phyloP scores from a whole-genome alignment of 2,888 invertebrate species.

The Myopa testacea region DNA sequence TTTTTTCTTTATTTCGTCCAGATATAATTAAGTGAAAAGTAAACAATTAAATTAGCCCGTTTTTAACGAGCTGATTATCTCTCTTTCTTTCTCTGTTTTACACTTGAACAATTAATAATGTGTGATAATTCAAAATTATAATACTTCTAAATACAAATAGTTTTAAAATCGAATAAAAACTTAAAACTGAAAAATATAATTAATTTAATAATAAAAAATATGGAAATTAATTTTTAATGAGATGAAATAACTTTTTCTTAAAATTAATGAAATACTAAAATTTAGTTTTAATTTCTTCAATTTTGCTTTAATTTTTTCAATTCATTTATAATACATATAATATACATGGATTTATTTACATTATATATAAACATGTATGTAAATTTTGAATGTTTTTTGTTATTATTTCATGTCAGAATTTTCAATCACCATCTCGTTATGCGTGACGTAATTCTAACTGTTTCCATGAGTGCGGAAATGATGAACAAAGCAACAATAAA shows the following conservation, averaged over 20 bases:
- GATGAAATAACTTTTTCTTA: too few species aligned
- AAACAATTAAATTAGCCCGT: neutral
- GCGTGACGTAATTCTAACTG: neutral
- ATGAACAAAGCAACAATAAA: neutral
- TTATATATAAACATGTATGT: neutral
- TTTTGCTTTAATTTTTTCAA: neutral
- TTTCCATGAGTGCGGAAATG: neutral
- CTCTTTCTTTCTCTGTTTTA: too few species aligned
- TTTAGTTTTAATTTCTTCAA: neutral
- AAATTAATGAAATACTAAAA: neutral
- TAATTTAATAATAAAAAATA: too few species aligned
- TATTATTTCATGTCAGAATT: neutral
- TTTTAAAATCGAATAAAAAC: too few species aligned
- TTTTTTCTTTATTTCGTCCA: neutral
- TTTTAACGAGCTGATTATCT: too few species aligned
- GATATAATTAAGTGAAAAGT: neutral
- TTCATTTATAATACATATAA: neutral
- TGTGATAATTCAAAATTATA: too few species aligned
- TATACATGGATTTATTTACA: neutral
- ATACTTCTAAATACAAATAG: too few species aligned
- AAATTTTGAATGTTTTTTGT: neutral
- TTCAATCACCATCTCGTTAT: neutral
- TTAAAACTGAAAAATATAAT: too few species aligned
- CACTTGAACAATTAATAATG: too few species aligned
- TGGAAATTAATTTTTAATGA: too few species aligned